phyloP scores from a whole-genome alignment of 2,888 invertebrate genomes.

The Serrognathus titanus region DNA sequence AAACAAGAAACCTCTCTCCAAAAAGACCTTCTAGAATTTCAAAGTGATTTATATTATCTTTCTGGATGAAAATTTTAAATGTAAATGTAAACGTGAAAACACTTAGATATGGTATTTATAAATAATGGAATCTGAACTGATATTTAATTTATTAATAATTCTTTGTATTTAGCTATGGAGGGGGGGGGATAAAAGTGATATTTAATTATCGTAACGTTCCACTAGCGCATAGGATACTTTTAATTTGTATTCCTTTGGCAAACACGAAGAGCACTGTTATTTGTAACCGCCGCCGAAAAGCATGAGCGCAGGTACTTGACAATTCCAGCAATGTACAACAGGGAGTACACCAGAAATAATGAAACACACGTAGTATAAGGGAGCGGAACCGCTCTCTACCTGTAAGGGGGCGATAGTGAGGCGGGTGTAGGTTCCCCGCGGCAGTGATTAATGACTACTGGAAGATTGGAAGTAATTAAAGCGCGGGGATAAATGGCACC shows the following conservation, averaged over 20 bases:
- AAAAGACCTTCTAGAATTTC: too few species aligned
- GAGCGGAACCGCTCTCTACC: background rate
- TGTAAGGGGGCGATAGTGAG: constrained; percentile 1
- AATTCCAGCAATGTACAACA: background rate
- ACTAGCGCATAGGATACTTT: background rate
- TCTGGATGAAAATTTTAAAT: too few species aligned
- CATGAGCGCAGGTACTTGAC: background rate
- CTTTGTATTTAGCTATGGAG: background rate
- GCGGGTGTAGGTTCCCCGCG: constrained; percentile 22
- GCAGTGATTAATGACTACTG: constrained; percentile 50
- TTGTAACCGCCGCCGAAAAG: background rate
- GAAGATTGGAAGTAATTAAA: constrained; percentile 53
- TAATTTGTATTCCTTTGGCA: constrained; percentile 1
- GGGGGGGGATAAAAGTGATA: background rate
- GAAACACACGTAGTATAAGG: constrained; percentile 3
- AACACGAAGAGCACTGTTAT: background rate
- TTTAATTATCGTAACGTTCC: background rate
- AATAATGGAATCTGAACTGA: too few species aligned
- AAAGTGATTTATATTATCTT: too few species aligned
- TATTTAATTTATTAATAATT: background rate
- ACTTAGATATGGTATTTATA: too few species aligned
- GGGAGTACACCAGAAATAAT: background rate
- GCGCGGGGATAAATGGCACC: constrained; percentile 51
- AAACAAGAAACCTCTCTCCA: too few species aligned
- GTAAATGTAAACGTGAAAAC: too few species aligned